Evolutionary conservation across 2,797 vertebrate genomes (phyloP).

Genomic region (Neostethus bicornis): DNA sequence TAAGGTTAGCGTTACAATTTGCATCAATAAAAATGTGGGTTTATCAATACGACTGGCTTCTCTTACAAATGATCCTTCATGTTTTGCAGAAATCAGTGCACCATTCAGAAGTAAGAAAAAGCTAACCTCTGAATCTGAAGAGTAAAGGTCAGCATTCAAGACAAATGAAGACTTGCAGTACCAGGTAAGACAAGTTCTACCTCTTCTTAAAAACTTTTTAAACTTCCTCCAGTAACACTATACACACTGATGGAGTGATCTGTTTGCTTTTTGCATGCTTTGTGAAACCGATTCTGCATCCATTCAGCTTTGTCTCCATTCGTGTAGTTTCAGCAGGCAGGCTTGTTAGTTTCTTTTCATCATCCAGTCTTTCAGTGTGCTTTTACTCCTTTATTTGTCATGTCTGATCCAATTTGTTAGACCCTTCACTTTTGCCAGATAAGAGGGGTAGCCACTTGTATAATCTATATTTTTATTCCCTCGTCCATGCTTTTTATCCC

Average conservation of each 20-base stretch:
- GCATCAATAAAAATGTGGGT: neutral
- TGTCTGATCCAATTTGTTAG: conserved; percentile 70
- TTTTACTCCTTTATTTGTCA: conserved; percentile 31
- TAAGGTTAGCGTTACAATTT: no score
- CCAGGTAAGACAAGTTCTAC: conserved; percentile 52
- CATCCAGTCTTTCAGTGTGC: conserved; percentile 7
- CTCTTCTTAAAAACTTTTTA: conserved; percentile 20
- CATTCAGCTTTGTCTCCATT: neutral
- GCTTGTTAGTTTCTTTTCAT: conserved; percentile 13
- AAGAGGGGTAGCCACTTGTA: conserved; percentile 62
- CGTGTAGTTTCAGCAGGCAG: conserved; percentile 5
- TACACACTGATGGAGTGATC: neutral
- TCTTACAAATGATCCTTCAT: conserved; percentile 36
- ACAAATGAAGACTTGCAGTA: conserved; percentile 23
- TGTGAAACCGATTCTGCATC: neutral
- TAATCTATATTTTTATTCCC: conserved; percentile 77
- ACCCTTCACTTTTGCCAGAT: conserved; percentile 65
- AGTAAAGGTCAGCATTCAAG: conserved; percentile 23
- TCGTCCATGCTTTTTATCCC: conserved; percentile 69
- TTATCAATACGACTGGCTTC: conserved; percentile 1
- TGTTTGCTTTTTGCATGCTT: conserved; percentile 1
- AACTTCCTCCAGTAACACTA: conserved; percentile 34
- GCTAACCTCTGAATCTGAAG: conserved; percentile 13
- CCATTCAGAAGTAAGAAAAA: conserved; percentile 20
- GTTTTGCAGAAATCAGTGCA: conserved; percentile 54